These are phyloP conservation scores for Crioceris asparagi DNA, from an alignment of 2,888 invertebrate genomes.

Conservation along the genomic window DNA sequence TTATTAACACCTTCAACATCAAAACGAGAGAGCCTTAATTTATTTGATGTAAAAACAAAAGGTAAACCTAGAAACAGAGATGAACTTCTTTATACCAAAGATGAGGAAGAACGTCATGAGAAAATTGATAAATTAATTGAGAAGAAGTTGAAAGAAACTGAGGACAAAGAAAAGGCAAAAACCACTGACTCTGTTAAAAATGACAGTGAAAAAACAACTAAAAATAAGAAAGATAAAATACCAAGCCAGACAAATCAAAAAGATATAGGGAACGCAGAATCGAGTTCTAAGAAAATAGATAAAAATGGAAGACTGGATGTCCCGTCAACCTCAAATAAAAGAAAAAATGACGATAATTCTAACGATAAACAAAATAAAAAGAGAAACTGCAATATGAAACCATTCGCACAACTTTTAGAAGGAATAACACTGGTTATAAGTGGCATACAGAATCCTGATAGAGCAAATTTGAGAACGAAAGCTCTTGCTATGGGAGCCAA, in stretches of 20 bases:
- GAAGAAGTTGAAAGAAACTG: constrained; percentile 18
- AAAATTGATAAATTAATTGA: constrained; percentile 27
- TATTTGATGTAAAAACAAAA: constrained; percentile 8
- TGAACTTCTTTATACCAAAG: constrained; percentile 24
- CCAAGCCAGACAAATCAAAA: constrained; percentile 14
- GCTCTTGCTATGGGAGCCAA: constrained; percentile 70
- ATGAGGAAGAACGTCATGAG: constrained; percentile 25
- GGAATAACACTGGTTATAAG: constrained; percentile 72
- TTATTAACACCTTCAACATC: constrained; percentile 15
- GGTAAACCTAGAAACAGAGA: constrained; percentile 21
- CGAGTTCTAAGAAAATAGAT: constrained; percentile 10
- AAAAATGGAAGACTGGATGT: constrained; percentile 4
- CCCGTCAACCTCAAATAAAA: constrained; percentile 7
- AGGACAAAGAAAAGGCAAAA: constrained; percentile 17
- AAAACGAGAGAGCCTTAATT: not conserved
- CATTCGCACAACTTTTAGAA: constrained; percentile 49
- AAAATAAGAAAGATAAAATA: constrained; percentile 19
- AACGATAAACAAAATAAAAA: constrained; percentile 21
- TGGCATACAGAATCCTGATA: constrained; percentile 75
- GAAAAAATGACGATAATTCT: constrained; percentile 5
- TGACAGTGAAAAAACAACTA: constrained; percentile 15
- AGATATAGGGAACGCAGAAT: not conserved
- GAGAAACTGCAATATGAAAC: too few relatives aligned
- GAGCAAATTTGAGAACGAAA: constrained; percentile 54
- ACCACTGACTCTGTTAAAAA: constrained; percentile 11